Base-by-base conservation (phyloP, 2,113 vertebrate species). In the Callospermophilus lateralis region DNA sequence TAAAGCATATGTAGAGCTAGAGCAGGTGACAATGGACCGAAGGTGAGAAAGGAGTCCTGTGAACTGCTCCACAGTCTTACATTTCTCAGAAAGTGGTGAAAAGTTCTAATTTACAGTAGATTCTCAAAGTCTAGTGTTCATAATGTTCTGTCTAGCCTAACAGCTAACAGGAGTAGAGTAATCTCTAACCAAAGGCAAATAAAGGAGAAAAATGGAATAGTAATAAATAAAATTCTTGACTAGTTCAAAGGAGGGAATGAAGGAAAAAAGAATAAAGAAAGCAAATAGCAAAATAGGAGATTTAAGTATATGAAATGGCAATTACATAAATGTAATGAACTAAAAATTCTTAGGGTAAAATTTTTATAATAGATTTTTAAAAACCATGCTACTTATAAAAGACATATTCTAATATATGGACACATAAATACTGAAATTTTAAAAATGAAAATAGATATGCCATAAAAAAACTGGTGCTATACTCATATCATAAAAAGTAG, bases 231-330 rank as follows among this genome's bases (percentile, higher is more conserved):
- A 95, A 89, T 53, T 22, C 3, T n/a, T 65, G 26, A 88, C 61
- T 45, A 55, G 30, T 63, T 88, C 34, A 63, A 87, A 95, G 30
- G 34, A 78, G 65, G 17, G 2, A 6, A 81, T 37, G n/a, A 93
- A 91, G 6, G 32, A 90, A 79, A 65, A 93, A 93, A 93, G 17
- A 81, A 86, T 26, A 42, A 53, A 92, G 51, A 83, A 88, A 88
- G 84, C 8, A 86, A 87, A 88, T 17, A 70, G 16, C 42, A 70
- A 86, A 85, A 58, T 32, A 63, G 26, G 28, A 84, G 20, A 84
- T 37, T 24, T 90, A 48, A 77, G 28, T 45, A 70, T 22, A 63
- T 28, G 28, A 89, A 83, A 65, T 80, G 51, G 2, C 51, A 95
- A 84, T 80, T 94, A 65, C 11, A 65, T 70, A 95, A 90, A 68